Base-by-base conservation (phyloP, 1,140 invertebrate species). In the Schlechtendalia chinensis region DNA sequence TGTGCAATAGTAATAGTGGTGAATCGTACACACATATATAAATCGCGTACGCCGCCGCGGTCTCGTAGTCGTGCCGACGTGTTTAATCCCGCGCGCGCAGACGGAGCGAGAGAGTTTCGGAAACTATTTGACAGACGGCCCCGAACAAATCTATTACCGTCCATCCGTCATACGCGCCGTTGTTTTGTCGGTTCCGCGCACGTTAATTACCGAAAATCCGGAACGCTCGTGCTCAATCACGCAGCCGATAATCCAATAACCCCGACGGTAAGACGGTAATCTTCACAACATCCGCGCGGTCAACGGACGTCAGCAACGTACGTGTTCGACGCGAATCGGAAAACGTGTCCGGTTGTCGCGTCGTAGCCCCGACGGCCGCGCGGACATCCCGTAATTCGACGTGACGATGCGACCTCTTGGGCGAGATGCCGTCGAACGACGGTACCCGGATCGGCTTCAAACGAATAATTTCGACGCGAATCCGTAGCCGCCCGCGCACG, bases 131-230 rank as follows among this genome's bases (percentile, higher is more conserved):
- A 79, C 75, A 63, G 75, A 79, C 75, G 75, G 75, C 27, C 54
- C 14, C 58, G 75, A 79, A 79, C 75, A 79, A 79, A 79, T 61
- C 75, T 79, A 79, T 79, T 79, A 63, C 75, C 75, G 75, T 79
- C 74, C 61, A 79, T 79, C 75, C 63, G 75, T 79, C 75, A 79
- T 79, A 79, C 75, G 24, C 75, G 58, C 75, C 45, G 75, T 61
- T 63, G 58, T 79, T 79, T 79, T 79, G 75, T 79, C 75, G 61
- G 75, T 79, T 79, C 58, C 10, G 32, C 61, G 39, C 61, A 63
- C 75, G 75, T 79, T 79, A 79, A 79, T 79, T 79, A 79, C 75
- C 75, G 75, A 59, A 79, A 79, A 79, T 79, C 75, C 75, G 56
- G 75, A 79, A 79, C 75, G 61, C 58, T 79, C 63, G 75, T 79